A percentile compares a stretch with the other conserved stretches of the same genome.
These are phyloP conservation scores for Parnassius glacialis DNA, from an alignment of 2,888 invertebrate species.

Conservation along the genomic window DNA sequence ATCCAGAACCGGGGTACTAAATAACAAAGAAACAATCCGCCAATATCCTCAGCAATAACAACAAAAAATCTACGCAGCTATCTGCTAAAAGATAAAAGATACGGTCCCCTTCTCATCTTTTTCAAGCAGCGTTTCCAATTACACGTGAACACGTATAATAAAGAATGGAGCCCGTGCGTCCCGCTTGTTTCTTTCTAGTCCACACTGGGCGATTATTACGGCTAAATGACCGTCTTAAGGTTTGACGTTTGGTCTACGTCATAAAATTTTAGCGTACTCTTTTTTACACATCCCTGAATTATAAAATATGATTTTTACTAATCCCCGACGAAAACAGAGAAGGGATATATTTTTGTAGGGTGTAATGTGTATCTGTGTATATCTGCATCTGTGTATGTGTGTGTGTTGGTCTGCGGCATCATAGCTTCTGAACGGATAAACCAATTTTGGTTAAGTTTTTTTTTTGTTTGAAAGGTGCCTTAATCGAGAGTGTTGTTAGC, in stretches of 20 bases:
- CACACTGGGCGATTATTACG: conserved; percentile 71
- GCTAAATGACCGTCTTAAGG: conserved; percentile 69
- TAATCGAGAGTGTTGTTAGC: too few relatives aligned
- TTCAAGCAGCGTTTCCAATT: conserved; percentile 56
- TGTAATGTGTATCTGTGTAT: too few relatives aligned
- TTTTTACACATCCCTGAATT: too few relatives aligned
- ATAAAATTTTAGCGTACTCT: conserved; percentile 25
- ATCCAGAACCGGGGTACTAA: conserved; percentile 14
- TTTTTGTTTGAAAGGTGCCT: too few relatives aligned
- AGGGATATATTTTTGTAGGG: too few relatives aligned
- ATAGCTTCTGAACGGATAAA: too few relatives aligned
- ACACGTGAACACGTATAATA: conserved; percentile 64
- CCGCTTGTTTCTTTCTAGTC: conserved; percentile 42
- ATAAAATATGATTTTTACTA: too few relatives aligned
- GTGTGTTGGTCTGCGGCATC: too few relatives aligned
- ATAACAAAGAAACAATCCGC: conserved; percentile 24
- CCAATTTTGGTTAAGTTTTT: too few relatives aligned
- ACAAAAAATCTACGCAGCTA: conserved; percentile 22
- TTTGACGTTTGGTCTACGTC: conserved; percentile 34
- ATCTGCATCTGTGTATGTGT: too few relatives aligned
- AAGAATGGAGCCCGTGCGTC: conserved; percentile 43
- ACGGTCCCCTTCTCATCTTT: conserved; percentile 31
- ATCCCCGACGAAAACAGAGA: too few relatives aligned
- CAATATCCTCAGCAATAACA: conserved; percentile 24
- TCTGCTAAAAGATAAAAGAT: conserved; percentile 25